Conservation (phyloP, 2,113 vertebrate genomes). For the Eulemur macaco region DNA sequence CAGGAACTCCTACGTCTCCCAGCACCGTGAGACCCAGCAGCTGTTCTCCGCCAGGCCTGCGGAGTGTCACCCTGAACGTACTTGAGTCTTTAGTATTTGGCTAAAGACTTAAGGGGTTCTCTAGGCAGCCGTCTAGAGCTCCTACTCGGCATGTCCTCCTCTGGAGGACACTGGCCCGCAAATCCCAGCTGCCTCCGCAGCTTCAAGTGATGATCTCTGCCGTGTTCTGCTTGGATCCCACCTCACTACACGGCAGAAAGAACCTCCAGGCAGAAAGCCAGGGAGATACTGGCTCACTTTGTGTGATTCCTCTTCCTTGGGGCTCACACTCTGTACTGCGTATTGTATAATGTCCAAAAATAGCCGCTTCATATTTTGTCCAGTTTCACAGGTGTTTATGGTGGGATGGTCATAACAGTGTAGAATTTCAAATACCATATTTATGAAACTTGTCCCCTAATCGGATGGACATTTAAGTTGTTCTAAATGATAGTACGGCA, state of each 20-base stretch:
- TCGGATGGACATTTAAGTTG: neutral
- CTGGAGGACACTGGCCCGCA: neutral
- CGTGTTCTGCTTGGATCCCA: neutral
- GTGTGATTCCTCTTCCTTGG: neutral
- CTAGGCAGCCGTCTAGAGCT: neutral
- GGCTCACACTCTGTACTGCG: neutral
- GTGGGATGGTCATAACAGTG: neutral
- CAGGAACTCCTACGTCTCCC: neutral
- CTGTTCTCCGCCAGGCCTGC: neutral
- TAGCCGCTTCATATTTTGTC: neutral
- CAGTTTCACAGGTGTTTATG: neutral
- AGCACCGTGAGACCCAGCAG: neutral
- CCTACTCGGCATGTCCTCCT: neutral
- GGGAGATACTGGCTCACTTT: neutral
- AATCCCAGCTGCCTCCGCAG: neutral
- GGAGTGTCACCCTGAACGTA: neutral
- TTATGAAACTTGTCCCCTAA: neutral
- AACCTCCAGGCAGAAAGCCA: neutral
- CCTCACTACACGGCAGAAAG: neutral
- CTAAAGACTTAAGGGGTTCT: neutral
- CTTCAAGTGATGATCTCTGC: neutral
- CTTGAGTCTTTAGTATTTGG: neutral
- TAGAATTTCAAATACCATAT: neutral
- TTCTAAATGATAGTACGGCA: neutral
- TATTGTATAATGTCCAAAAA: neutral